phyloP scores from a whole-genome alignment of 2,797 vertebrate species.

The Anabas testudineus region DNA sequence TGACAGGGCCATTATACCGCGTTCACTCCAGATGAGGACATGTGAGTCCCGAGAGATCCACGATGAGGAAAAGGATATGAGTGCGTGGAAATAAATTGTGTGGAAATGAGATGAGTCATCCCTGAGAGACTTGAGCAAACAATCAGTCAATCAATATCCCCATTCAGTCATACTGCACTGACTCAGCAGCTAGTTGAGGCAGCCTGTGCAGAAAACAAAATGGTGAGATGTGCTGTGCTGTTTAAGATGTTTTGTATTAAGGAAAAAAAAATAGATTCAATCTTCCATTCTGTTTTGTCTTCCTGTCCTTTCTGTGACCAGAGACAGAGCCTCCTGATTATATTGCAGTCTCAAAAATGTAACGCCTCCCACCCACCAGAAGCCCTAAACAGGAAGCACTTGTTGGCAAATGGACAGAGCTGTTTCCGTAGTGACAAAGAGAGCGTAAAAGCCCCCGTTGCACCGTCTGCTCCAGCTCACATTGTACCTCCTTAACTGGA shows the following conservation, averaged over 20 bases:
- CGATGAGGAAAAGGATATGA: constrained; percentile 41
- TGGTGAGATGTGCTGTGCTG: background rate
- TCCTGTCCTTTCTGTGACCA: constrained; percentile 29
- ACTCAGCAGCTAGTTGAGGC: constrained; percentile 58
- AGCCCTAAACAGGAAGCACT: constrained; percentile 66
- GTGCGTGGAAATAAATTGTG: constrained; percentile 13
- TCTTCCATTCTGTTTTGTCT: background rate
- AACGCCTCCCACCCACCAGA: constrained; percentile 36
- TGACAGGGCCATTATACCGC: constrained; percentile 52
- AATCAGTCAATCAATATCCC: constrained; percentile 57
- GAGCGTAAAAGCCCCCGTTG: constrained; percentile 38
- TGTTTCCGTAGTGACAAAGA: constrained; percentile 54
- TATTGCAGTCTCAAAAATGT: constrained; percentile 19
- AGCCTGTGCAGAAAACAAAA: background rate
- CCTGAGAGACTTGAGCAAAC: constrained; percentile 38
- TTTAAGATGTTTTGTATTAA: background rate
- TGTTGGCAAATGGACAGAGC: constrained; percentile 56
- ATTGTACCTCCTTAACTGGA: constrained; percentile 40
- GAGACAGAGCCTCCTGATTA: constrained; percentile 45
- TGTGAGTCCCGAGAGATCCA: constrained; percentile 27
- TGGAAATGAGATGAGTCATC: constrained; percentile 59
- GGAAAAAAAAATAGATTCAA: background rate
- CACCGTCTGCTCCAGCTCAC: constrained; percentile 44
- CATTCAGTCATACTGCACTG: constrained; percentile 45
- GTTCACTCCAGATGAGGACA: constrained; percentile 67